phyloP scores from a whole-genome alignment of 2,797 vertebrate genomes.

The Astyanax mexicanus region DNA sequence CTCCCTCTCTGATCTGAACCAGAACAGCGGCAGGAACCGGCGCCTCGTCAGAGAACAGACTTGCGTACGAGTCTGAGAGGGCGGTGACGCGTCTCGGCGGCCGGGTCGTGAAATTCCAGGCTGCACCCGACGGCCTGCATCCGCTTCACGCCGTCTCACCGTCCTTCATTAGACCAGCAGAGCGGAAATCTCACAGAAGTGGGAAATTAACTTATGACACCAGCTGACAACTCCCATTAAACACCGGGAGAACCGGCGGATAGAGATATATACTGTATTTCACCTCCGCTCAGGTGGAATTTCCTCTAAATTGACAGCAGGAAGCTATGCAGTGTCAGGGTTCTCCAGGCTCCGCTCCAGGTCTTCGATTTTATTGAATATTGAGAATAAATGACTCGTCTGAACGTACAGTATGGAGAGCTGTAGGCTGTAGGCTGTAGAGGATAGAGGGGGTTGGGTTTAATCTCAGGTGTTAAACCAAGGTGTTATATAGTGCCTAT shows the following conservation, averaged over 20 bases:
- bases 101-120: neutral
- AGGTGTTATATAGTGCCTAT: no score
- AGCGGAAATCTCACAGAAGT: neutral
- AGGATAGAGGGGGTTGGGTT: no score
- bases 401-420: no score
- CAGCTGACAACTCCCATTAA: neutral
- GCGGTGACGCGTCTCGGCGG: neutral
- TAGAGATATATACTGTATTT: no score
- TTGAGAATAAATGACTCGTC: neutral
- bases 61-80: neutral
- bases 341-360: neutral
- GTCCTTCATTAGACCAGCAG: neutral
- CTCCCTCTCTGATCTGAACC: neutral
- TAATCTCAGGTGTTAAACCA: no score
- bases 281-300: no score
- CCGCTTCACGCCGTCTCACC: neutral
- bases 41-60: neutral
- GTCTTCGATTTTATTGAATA: neutral
- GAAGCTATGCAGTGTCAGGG: neutral
- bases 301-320: neutral
- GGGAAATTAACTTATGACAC: conserved; percentile 9
- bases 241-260: no score
- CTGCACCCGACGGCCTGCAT: neutral
- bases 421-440: no score
- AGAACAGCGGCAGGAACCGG: neutral